These are phyloP conservation scores for Stichodactyla helianthus DNA, from an alignment of 64 coral and sea anemone genomes.

Conservation along the genomic window DNA sequence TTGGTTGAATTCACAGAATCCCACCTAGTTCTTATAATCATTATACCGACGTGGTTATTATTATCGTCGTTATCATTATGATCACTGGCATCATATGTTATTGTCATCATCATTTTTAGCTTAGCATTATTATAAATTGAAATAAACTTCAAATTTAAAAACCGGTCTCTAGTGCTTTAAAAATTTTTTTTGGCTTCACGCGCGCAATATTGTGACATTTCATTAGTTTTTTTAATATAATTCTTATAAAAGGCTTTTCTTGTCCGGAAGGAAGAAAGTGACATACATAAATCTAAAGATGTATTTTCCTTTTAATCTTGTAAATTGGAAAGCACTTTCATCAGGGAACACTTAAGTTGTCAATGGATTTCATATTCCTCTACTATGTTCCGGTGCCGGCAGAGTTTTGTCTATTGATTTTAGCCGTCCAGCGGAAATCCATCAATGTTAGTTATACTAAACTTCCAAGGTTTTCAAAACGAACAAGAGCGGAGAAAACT, in stretches of 20 bases:
- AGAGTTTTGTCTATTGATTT: slow-evolving; percentile 17
- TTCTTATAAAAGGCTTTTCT: background rate
- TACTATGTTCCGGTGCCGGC: background rate
- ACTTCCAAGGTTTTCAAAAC: background rate
- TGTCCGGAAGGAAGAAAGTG: background rate
- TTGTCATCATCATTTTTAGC: no score
- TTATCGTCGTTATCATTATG: no score
- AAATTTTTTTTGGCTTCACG: background rate
- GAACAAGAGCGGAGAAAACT: background rate
- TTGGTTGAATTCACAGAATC: no score
- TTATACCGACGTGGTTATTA: no score
- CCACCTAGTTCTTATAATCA: no score
- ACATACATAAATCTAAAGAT: slow-evolving; percentile 15
- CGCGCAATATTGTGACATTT: background rate
- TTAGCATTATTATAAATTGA: no score
- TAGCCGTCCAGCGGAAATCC: slow-evolving; percentile 7
- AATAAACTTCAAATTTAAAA: background rate
- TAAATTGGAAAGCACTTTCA: slow-evolving; percentile 19
- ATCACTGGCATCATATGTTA: no score
- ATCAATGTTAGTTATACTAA: slow-evolving; percentile 2
- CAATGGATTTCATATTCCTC: background rate
- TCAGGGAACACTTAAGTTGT: slow-evolving; percentile 13
- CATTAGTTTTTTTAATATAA: background rate
- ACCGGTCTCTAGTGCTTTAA: background rate
- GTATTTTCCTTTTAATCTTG: slow-evolving; percentile 4